Evolutionary conservation across 2,113 vertebrate genomes (phyloP).

Genomic region (Arvicanthis niloticus): DNA sequence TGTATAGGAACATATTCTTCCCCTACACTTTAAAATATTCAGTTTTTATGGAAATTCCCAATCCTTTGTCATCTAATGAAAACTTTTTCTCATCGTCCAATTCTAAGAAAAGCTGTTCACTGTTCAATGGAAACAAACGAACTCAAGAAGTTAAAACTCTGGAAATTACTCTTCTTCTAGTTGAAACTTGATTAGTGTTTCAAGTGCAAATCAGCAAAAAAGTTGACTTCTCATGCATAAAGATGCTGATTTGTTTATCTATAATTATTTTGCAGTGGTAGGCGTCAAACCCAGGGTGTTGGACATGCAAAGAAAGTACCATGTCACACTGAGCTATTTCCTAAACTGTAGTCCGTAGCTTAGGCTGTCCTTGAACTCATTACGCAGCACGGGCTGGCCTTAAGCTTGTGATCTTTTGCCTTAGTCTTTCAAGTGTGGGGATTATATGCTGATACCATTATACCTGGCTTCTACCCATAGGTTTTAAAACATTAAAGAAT

Average conservation of each 20-base stretch:
- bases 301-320: neutral
- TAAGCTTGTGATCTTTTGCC: neutral
- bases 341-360: neutral
- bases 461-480: neutral
- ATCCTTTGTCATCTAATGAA: neutral
- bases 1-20: neutral
- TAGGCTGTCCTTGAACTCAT: neutral
- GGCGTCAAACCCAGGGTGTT: neutral
- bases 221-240: neutral
- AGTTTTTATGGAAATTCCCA: neutral
- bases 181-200: neutral
- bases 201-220: neutral
- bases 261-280: neutral
- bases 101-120: conserved; percentile 15
- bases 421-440: neutral
- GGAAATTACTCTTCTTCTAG: conserved; percentile 1
- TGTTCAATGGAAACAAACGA: neutral
- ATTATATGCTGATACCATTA: neutral
- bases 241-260: neutral
- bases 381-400: too few relatives aligned
- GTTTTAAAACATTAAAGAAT: neutral
- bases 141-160: neutral
- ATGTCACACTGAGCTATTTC: neutral
- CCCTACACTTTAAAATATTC: conserved; percentile 16
- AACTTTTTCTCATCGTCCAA: neutral